Evolutionary conservation across 2,113 vertebrate species (phyloP).

Genomic region (Castor canadensis): DNA sequence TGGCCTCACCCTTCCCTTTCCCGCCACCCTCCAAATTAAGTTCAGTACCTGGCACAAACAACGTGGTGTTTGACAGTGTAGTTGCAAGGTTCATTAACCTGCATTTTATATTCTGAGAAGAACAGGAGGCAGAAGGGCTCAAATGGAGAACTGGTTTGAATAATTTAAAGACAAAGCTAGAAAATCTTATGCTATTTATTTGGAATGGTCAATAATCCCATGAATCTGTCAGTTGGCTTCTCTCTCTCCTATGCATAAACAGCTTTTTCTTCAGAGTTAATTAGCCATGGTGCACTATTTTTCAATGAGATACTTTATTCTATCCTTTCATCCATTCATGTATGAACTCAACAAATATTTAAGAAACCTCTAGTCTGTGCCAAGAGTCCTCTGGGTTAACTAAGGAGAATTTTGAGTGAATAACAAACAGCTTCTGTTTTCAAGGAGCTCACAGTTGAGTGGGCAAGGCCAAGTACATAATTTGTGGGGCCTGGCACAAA

Average conservation of each 20-base stretch:
- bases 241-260: background rate
- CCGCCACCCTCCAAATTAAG: background rate
- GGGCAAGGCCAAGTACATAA: background rate
- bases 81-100: slow-evolving; percentile 9
- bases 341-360: slow-evolving; percentile 60
- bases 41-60: slow-evolving; percentile 36
- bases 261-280: slow-evolving; percentile 35
- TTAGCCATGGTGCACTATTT: slow-evolving; percentile 18
- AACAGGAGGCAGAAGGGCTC: background rate
- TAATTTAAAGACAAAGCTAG: background rate
- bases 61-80: background rate
- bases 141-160: background rate
- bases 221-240: background rate
- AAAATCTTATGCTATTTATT: slow-evolving; percentile 31
- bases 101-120: slow-evolving; percentile 20
- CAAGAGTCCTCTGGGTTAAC: slow-evolving; percentile 21
- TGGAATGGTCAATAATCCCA: slow-evolving; percentile 1
- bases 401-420: slow-evolving; percentile 28
- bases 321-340: slow-evolving; percentile 17
- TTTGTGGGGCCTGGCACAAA: background rate
- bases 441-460: slow-evolving; percentile 49
- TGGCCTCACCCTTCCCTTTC: background rate
- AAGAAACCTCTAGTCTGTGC: slow-evolving; percentile 13
- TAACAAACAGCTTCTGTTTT: slow-evolving; percentile 64
- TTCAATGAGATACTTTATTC: slow-evolving; percentile 6